These are phyloP conservation scores for Monarcha castaneiventris DNA, from an alignment of 2,113 vertebrate genomes.

Conservation along the genomic window DNA sequence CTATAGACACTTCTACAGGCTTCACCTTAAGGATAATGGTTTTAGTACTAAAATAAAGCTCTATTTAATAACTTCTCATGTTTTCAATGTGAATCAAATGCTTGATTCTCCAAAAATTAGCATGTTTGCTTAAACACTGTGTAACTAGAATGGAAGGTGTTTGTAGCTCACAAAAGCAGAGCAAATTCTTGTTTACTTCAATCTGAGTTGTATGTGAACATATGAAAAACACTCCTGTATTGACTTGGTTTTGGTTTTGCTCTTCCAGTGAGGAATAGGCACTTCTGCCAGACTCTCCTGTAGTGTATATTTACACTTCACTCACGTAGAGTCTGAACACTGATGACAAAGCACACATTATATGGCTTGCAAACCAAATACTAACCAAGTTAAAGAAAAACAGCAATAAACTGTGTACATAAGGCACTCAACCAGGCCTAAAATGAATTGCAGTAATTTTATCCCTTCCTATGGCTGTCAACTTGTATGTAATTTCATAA, in stretches of 20 bases:
- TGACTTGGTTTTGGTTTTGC: background rate
- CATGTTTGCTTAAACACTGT: background rate
- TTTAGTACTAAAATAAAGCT: background rate
- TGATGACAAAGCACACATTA: background rate
- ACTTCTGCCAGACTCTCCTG: background rate
- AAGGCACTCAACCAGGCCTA: background rate
- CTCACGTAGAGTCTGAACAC: background rate
- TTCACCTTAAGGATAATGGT: background rate
- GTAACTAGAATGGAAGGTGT: background rate
- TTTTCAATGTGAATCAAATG: background rate
- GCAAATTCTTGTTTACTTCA: background rate
- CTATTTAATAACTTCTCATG: background rate
- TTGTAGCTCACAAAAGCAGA: background rate
- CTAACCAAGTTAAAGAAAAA: background rate
- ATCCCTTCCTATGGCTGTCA: background rate
- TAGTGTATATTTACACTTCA: background rate
- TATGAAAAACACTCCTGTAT: background rate
- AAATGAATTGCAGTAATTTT: background rate
- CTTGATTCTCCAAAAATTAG: background rate
- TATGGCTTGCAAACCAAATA: background rate
- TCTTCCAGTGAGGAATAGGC: background rate
- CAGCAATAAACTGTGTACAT: background rate
- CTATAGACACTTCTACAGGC: background rate
- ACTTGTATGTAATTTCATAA: background rate
- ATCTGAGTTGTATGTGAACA: background rate